A percentile compares a stretch with the other conserved stretches of the same genome.
phyloP scores from a whole-genome alignment of 2,113 vertebrate species.

The pig (Sus scrofa) region DNA sequence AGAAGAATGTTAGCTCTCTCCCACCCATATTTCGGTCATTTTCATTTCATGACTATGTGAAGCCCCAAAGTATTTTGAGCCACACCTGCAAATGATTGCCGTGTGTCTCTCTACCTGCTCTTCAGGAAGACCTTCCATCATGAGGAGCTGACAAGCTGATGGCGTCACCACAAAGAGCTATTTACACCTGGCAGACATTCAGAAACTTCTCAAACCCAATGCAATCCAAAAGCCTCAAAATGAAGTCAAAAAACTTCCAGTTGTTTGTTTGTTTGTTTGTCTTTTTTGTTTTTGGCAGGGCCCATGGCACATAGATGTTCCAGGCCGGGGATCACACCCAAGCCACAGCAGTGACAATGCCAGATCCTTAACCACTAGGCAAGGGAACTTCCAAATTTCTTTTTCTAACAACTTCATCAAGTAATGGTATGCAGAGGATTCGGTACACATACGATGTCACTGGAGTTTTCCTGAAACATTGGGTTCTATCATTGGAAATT shows the following conservation, averaged over 20 bases:
- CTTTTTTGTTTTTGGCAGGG: no score
- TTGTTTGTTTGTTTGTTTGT: no score
- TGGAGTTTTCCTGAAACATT: neutral
- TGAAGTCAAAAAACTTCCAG: constrained; percentile 1
- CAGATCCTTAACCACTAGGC: no score
- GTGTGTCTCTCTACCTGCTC: neutral
- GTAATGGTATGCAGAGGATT: constrained; percentile 35
- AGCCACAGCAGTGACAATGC: no score
- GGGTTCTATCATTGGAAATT: neutral
- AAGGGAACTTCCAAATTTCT: neutral
- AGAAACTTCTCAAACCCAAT: constrained; percentile 57
- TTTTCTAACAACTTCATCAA: constrained; percentile 12
- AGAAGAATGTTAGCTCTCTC: neutral
- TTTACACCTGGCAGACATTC: constrained; percentile 65
- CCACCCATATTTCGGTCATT: neutral
- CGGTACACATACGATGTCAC: neutral
- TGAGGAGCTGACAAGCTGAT: constrained; percentile 40
- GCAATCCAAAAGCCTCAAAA: neutral
- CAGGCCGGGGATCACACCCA: no score
- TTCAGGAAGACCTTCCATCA: neutral
- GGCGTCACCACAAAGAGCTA: constrained; percentile 4
- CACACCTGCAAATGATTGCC: neutral
- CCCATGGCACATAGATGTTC: no score
- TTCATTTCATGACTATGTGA: constrained; percentile 3
- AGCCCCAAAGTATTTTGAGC: neutral